These are phyloP conservation scores for Aphelinus atriplicis DNA, from an alignment of 1,140 invertebrate genomes.

Conservation along the genomic window DNA sequence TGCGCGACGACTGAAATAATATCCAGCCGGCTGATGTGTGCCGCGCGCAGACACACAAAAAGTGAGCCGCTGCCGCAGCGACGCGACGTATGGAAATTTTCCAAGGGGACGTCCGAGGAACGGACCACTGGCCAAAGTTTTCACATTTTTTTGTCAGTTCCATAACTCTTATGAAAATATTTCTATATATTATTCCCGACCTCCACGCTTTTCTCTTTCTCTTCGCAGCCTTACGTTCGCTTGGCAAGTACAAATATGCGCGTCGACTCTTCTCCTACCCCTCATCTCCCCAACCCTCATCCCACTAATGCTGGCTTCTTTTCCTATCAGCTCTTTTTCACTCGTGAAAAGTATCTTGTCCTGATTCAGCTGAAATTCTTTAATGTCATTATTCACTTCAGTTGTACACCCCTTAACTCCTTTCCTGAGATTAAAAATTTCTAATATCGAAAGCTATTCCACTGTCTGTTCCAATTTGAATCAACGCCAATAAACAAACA, in stretches of 20 bases:
- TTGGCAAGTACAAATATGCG: not conserved
- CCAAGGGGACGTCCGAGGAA: slow-evolving; percentile 32
- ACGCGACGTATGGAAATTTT: slow-evolving; percentile 35
- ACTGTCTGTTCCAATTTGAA: too few species aligned
- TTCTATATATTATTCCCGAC: slow-evolving; percentile 52
- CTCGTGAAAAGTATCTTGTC: too few species aligned
- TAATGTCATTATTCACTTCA: too few species aligned
- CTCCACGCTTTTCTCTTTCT: slow-evolving; percentile 12
- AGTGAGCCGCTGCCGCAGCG: slow-evolving; percentile 9
- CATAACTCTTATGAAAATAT: slow-evolving; percentile 61
- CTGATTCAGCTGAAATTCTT: too few species aligned
- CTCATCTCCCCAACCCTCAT: not conserved
- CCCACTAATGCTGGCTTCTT: not conserved
- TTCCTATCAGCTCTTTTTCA: not conserved
- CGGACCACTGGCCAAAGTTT: slow-evolving; percentile 54
- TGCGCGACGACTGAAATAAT: slow-evolving; percentile 67
- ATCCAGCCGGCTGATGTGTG: slow-evolving; percentile 60
- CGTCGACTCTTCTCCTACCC: slow-evolving; percentile 10
- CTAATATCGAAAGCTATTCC: too few species aligned
- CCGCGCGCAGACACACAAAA: slow-evolving; percentile 42
- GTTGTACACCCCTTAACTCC: too few species aligned
- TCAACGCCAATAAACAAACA: too few species aligned
- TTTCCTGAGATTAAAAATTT: too few species aligned
- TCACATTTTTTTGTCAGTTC: slow-evolving; percentile 61
- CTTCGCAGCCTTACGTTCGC: slow-evolving; percentile 3